These are phyloP conservation scores for Pterocles orientalis DNA, from an alignment of 2,113 vertebrate genomes.

Conservation along the genomic window DNA sequence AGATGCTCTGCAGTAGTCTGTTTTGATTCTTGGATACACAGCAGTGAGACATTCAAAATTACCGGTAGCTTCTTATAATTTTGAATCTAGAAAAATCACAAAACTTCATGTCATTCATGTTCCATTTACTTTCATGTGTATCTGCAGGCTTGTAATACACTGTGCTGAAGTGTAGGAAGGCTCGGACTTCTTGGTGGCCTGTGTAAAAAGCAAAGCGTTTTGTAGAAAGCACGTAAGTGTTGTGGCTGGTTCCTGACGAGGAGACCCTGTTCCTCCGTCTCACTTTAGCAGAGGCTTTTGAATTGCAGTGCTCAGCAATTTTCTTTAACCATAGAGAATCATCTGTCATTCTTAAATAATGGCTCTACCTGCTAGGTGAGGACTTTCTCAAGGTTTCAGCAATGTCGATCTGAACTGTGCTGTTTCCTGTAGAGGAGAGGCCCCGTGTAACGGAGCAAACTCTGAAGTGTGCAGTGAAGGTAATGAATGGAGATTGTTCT, in stretches of 20 bases:
- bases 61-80: not conserved
- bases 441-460: not conserved
- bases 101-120: not conserved
- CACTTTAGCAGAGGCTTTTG: not conserved
- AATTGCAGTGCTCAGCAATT: constrained; percentile 19
- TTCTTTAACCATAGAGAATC: not conserved
- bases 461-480: not conserved
- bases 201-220: not conserved
- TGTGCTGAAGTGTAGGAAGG: not conserved
- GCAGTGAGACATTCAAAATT: not conserved
- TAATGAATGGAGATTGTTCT: not conserved
- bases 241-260: not conserved
- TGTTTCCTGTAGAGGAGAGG: not conserved
- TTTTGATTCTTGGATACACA: not conserved
- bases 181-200: not conserved
- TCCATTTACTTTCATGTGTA: not conserved
- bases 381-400: constrained; percentile 30
- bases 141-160: not conserved
- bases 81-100: not conserved
- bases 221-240: not conserved
- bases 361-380: not conserved
- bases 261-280: not conserved
- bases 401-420: not conserved
- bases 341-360: constrained; percentile 41
- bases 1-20: not conserved